These are phyloP conservation scores for Gorsachius magnificus DNA, from an alignment of 2,797 vertebrate genomes.

Conservation along the genomic window DNA sequence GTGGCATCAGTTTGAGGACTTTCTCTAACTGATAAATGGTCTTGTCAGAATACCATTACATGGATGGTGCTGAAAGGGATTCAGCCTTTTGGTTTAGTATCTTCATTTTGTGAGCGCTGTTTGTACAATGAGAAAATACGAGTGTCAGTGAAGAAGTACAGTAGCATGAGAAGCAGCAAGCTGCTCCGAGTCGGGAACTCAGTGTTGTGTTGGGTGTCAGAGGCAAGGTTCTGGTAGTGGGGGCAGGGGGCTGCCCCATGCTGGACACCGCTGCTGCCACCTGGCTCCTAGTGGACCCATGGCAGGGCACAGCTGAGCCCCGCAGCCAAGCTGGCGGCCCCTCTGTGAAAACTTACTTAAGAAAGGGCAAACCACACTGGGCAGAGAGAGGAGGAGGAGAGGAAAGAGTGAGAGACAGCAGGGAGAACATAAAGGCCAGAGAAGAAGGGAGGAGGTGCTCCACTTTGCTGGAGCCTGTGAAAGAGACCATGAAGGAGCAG, in stretches of 20 bases:
- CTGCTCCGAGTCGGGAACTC: neutral
- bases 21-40: neutral
- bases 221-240: neutral
- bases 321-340: too few relatives aligned
- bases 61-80: neutral
- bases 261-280: too few relatives aligned
- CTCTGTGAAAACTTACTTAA: neutral
- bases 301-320: neutral
- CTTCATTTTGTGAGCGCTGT: neutral
- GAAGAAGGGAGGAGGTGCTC: neutral
- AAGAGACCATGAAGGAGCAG: neutral
- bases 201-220: neutral
- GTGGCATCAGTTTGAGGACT: neutral
- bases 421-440: neutral
- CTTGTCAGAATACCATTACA: neutral
- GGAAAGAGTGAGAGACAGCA: neutral
- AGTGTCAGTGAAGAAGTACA: neutral
- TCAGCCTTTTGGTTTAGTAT: neutral
- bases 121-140: neutral
- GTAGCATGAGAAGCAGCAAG: neutral
- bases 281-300: neutral
- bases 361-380: neutral
- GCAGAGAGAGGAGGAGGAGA: neutral
- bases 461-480: neutral
- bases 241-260: neutral